Conservation (phyloP, 2,113 vertebrate species). For the Hippocampus mohnikei region DNA sequence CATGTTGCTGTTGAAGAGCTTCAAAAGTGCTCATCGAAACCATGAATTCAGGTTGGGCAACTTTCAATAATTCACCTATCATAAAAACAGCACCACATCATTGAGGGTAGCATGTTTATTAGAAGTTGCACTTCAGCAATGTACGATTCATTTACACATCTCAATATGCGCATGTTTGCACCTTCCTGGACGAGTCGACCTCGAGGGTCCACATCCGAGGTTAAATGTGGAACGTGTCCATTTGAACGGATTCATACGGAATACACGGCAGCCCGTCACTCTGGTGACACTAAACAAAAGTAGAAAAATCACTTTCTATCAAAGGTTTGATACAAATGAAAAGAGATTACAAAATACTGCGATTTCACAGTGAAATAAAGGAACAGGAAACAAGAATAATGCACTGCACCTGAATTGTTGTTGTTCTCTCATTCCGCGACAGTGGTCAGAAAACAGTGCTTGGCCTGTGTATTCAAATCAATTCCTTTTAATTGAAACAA, state of each 20-base stretch:
- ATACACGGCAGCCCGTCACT: constrained; percentile 17
- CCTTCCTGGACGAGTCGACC: constrained; percentile 55
- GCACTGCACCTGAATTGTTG: constrained; percentile 50
- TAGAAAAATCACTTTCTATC: constrained; percentile 53
- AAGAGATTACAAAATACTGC: constrained; percentile 48
- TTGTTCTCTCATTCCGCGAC: constrained; percentile 49
- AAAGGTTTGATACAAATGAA: constrained; percentile 56
- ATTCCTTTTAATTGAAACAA: constrained; percentile 18
- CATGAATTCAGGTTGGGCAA: not conserved
- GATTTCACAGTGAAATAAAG: constrained; percentile 38
- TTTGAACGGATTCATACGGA: constrained; percentile 14
- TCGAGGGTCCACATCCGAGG: constrained; percentile 37
- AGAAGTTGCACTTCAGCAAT: constrained; percentile 66
- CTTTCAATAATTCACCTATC: not conserved
- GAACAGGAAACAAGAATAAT: constrained; percentile 14
- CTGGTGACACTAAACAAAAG: constrained; percentile 40
- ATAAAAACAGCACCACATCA: not conserved
- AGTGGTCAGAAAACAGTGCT: constrained; percentile 65
- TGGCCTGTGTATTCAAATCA: constrained; percentile 63
- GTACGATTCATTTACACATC: constrained; percentile 70
- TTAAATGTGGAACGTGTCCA: constrained; percentile 17
- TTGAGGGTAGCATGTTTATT: constrained; percentile 71
- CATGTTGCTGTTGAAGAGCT: no score
- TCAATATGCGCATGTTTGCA: constrained; percentile 61
- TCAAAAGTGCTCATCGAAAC: no score